These are phyloP conservation scores for Carduelis carduelis DNA, from an alignment of 2,797 vertebrate genomes.

Conservation along the genomic window DNA sequence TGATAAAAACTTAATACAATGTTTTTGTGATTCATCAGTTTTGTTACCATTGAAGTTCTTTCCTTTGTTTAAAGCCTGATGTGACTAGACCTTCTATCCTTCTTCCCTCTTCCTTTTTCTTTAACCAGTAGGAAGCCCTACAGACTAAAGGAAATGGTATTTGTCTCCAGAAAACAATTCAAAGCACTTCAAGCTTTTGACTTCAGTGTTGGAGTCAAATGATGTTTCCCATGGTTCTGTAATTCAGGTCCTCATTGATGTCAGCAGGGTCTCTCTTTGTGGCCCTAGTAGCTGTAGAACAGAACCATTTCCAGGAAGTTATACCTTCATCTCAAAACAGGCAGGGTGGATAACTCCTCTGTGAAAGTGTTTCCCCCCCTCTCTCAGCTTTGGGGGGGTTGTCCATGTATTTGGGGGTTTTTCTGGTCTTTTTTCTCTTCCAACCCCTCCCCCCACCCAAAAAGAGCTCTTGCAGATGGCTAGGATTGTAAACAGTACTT, in stretches of 20 bases:
- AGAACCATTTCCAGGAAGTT: background rate
- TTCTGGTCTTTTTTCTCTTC: background rate
- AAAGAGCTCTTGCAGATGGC: background rate
- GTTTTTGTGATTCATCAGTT: background rate
- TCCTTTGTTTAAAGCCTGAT: background rate
- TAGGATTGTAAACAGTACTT: background rate
- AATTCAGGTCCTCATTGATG: background rate
- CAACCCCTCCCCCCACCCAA: background rate
- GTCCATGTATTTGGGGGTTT: fast-evolving
- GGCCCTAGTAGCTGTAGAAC: background rate
- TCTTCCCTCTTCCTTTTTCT: background rate
- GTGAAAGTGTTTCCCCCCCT: background rate
- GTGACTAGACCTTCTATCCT: background rate
- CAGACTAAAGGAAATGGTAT: background rate
- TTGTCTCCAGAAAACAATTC: background rate
- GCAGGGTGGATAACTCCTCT: background rate
- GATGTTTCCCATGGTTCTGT: background rate
- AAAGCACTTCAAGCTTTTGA: background rate
- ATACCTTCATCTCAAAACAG: background rate
- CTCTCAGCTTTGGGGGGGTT: background rate
- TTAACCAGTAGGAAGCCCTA: background rate
- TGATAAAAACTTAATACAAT: background rate
- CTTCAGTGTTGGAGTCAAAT: background rate
- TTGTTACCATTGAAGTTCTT: background rate
- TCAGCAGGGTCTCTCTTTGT: background rate